Percentiles rank a stretch among this genome's conserved stretches.
Conservation (phyloP, 1,140 invertebrate genomes). For the Drosophila nebulosa region DNA sequence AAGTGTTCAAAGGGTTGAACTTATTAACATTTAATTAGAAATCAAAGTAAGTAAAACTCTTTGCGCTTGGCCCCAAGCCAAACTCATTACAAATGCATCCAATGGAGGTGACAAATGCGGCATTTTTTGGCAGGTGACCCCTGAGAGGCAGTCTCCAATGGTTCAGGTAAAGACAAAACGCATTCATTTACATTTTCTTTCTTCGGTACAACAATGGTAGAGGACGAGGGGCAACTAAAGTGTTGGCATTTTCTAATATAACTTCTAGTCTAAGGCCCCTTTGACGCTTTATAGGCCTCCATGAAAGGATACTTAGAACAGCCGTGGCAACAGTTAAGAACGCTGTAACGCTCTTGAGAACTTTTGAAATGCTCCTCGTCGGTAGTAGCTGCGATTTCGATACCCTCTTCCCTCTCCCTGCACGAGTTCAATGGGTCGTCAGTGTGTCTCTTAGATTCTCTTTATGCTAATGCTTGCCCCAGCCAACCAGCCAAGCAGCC, state of each 20-base stretch:
- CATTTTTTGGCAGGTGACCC: constrained; percentile 58
- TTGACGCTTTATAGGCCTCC: too few relatives aligned
- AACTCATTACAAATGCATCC: constrained; percentile 54
- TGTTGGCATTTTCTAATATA: too few relatives aligned
- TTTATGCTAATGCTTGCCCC: constrained; percentile 34
- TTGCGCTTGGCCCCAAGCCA: constrained; percentile 31
- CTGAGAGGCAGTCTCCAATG: background rate
- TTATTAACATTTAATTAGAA: constrained; percentile 75
- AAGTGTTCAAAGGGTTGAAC: constrained; percentile 55
- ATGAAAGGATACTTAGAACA: too few relatives aligned
- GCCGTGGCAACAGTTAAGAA: too few relatives aligned
- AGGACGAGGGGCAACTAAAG: background rate
- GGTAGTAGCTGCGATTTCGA: background rate
- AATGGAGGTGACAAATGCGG: constrained; percentile 43
- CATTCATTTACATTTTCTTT: constrained; percentile 58
- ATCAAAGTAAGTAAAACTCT: constrained; percentile 46
- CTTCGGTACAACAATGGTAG: background rate
- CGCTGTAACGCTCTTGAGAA: too few relatives aligned
- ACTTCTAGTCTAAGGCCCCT: too few relatives aligned
- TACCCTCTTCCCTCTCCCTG: too few relatives aligned
- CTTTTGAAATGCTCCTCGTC: background rate
- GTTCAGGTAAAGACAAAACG: constrained; percentile 26
- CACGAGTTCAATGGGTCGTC: constrained; percentile 60
- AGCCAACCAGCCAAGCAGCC: too few relatives aligned
- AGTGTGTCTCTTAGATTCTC: constrained; percentile 22